A percentile compares a stretch with the other conserved stretches of the same genome.
These are phyloP conservation scores for Amaurobius ferox DNA, from an alignment of 2,888 invertebrate genomes.

Conservation along the genomic window DNA sequence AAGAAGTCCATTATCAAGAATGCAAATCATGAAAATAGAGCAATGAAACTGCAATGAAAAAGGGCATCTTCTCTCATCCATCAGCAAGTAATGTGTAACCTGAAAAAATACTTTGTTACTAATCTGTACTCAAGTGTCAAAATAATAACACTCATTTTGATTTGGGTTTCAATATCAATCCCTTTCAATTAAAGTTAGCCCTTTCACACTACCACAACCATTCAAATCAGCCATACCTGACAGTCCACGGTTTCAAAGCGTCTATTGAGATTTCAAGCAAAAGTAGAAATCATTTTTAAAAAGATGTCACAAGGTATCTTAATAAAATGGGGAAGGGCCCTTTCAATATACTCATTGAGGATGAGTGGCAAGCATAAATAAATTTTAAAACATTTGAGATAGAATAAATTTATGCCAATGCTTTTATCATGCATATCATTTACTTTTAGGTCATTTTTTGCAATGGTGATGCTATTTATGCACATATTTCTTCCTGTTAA, in stretches of 20 bases:
- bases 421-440: no score
- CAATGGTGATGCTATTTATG: no score
- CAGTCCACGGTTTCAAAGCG: slow-evolving; percentile 32
- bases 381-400: no score
- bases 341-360: no score
- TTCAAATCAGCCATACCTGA: slow-evolving; percentile 12
- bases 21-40: slow-evolving; percentile 20
- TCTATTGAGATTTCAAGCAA: neutral
- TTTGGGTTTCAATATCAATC: neutral
- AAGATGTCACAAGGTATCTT: no score
- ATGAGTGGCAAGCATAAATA: no score
- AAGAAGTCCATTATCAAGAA: slow-evolving; percentile 31
- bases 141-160: slow-evolving; percentile 28
- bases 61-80: slow-evolving; percentile 38
- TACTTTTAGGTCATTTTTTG: no score
- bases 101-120: slow-evolving; percentile 70
- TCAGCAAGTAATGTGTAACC: slow-evolving; percentile 35
- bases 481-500: no score
- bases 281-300: neutral
- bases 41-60: slow-evolving; percentile 19
- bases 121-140: slow-evolving; percentile 50
- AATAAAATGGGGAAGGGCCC: no score
- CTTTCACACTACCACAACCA: slow-evolving; percentile 22
- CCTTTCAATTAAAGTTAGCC: neutral
- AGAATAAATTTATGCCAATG: no score